Percentiles rank a stretch among this genome's conserved stretches.
Conservation (phyloP, 2,888 invertebrate species). For the Synanthedon myopaeformis region DNA sequence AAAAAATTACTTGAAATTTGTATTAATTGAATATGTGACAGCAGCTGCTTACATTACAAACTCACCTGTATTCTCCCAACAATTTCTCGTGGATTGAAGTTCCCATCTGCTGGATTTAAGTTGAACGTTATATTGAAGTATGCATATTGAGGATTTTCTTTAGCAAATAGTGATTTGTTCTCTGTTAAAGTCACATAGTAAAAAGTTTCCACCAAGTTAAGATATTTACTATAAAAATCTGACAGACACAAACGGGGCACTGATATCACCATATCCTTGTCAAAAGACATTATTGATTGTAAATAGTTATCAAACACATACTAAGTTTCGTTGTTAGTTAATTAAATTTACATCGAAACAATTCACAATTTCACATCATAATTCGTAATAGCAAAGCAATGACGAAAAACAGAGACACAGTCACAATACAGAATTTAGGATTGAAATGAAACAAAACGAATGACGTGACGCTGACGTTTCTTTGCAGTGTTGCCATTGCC, state of each 20-base stretch:
- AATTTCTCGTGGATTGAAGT: constrained; percentile 48
- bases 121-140: constrained; percentile 56
- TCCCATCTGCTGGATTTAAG: constrained; percentile 51
- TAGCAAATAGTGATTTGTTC: constrained; percentile 37
- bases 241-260: constrained; percentile 54
- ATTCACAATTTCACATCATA: no score
- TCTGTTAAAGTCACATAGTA: constrained; percentile 61
- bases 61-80: constrained; percentile 55
- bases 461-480: no score
- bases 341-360: no score
- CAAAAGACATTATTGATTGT: constrained; percentile 51
- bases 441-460: no score
- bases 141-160: constrained; percentile 49
- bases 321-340: no score
- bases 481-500: no score
- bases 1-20: no score
- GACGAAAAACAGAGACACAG: no score
- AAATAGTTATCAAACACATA: not conserved
- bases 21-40: no score
- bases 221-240: constrained; percentile 56
- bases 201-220: constrained; percentile 64
- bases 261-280: constrained; percentile 47
- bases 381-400: no score
- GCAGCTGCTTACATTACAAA: no score
- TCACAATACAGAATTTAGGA: no score